Evolutionary conservation across 2,113 vertebrate species (phyloP), one percentile per base, ranked within the genome.

Genomic region (Trachemys scripta): DNA sequence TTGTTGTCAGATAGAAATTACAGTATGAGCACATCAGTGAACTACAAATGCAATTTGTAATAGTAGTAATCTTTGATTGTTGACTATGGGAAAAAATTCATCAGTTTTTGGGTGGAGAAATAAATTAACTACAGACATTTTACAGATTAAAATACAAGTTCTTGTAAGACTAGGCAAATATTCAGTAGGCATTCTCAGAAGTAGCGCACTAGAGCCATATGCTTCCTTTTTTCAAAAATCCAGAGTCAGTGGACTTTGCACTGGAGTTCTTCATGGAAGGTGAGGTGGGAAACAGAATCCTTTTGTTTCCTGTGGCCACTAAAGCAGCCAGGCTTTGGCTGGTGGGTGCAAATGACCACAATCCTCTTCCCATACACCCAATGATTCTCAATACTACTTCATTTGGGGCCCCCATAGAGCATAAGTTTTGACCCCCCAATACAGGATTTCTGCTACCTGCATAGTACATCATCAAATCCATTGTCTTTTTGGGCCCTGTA

Each of bases 311-410:
- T 79, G 1, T 89, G 5, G 92, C 54, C 72, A 5, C 17, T 79
- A 29, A 81, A 56, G 72, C 38, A 80, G 29, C 4, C 12, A 47
- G 29, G 31, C 24, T 84, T 93, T 89, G 72, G 1, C 51, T 92
- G 62, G 8, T 59, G 51, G 17, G 1, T 42, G n/a, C 3, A 1
- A 65, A 78, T 31, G 87, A 29, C 72, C 12, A 59, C 42, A 76
- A 10, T 75, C 3, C 35, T 92, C 88, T 75, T 79, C 57, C 49
- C 0, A 0, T 50, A 22, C 10, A 0, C 0, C 42, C 38, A 47
- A 88, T 5, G 45, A 81, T 35, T 80, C n/a, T 47, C 0, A 2
- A 22, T 3, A 13, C 31, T 27, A 35, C 42, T 76, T 56, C 16
- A 20, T 38, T 82, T 5, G 1, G 1, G 0, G 1, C 72, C 35